Percentiles rank a stretch among this genome's conserved stretches.
These are phyloP conservation scores for Drosophila ohnishii DNA, from an alignment of 1,140 invertebrate genomes.

Conservation along the genomic window DNA sequence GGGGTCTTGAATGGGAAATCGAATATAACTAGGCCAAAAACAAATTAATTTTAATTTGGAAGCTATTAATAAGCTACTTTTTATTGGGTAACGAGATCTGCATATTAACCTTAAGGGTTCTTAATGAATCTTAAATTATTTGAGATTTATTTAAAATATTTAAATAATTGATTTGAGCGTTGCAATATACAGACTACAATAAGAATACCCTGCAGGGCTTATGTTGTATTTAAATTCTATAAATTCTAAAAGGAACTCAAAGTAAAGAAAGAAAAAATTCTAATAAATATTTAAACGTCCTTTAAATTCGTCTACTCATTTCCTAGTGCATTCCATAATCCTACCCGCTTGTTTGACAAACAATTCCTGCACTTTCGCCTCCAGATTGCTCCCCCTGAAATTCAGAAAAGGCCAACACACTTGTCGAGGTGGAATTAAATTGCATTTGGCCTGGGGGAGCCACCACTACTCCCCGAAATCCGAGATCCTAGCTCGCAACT, in stretches of 20 bases:
- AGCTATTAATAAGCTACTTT: no score
- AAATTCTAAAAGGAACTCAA: not conserved
- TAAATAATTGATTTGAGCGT: no score
- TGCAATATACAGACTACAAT: no score
- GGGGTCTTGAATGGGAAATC: no score
- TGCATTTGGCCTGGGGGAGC: not conserved
- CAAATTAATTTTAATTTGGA: no score
- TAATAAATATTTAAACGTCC: not conserved
- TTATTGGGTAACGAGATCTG: no score
- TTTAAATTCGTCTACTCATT: not conserved
- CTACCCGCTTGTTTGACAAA: not conserved
- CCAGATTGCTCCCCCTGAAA: conserved; percentile 6
- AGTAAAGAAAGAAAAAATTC: no score
- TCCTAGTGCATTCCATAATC: not conserved
- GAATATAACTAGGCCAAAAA: no score
- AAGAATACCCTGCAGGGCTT: no score
- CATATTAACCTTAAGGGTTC: no score
- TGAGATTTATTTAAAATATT: no score
- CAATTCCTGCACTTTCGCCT: not conserved
- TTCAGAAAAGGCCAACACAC: conserved; percentile 8
- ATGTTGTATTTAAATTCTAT: not conserved
- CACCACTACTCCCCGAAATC: not conserved
- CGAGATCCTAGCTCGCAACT: not conserved
- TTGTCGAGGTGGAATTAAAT: conserved; percentile 6
- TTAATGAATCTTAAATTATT: no score